These are phyloP conservation scores for Subacronicta megacephala DNA, from an alignment of 2,888 invertebrate species.

Conservation along the genomic window DNA sequence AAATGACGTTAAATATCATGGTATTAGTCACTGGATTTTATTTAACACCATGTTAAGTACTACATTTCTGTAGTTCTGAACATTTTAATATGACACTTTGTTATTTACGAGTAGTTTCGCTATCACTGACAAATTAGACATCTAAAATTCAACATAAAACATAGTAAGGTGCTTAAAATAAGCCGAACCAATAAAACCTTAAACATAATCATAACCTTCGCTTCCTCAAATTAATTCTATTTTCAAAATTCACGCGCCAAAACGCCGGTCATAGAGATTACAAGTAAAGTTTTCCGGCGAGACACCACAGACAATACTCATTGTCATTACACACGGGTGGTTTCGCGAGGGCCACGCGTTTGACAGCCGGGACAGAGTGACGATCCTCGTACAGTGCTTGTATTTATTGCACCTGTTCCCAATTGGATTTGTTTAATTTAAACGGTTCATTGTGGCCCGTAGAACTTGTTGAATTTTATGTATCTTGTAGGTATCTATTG, in stretches of 20 bases:
- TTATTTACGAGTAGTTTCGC: too few relatives aligned
- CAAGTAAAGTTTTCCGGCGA: conserved; percentile 88
- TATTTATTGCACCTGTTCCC: conserved; percentile 61
- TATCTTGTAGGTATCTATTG: too few relatives aligned
- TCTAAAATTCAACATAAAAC: too few relatives aligned
- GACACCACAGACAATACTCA: conserved; percentile 87
- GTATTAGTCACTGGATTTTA: conserved; percentile 57
- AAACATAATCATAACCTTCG: conserved; percentile 44
- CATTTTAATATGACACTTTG: too few relatives aligned
- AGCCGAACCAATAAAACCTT: conserved; percentile 11
- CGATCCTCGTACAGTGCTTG: conserved; percentile 75
- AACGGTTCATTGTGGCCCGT: conserved; percentile 18
- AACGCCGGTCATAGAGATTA: conserved; percentile 79
- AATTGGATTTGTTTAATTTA: conserved; percentile 48
- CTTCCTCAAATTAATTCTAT: conserved; percentile 46
- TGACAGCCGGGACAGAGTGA: conserved; percentile 74
- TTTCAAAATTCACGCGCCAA: conserved; percentile 40
- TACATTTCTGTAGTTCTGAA: conserved; percentile 46
- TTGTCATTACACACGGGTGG: conserved; percentile 86
- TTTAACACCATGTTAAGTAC: conserved; percentile 44
- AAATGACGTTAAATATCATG: conserved; percentile 76
- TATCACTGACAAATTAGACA: too few relatives aligned
- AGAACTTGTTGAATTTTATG: not conserved
- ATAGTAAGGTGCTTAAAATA: not conserved
- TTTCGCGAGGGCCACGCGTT: conserved; percentile 78